A percentile compares a stretch with the other conserved stretches of the same genome.
These are phyloP conservation scores for Cryptus armator DNA, from an alignment of 2,888 invertebrate species.

Conservation along the genomic window DNA sequence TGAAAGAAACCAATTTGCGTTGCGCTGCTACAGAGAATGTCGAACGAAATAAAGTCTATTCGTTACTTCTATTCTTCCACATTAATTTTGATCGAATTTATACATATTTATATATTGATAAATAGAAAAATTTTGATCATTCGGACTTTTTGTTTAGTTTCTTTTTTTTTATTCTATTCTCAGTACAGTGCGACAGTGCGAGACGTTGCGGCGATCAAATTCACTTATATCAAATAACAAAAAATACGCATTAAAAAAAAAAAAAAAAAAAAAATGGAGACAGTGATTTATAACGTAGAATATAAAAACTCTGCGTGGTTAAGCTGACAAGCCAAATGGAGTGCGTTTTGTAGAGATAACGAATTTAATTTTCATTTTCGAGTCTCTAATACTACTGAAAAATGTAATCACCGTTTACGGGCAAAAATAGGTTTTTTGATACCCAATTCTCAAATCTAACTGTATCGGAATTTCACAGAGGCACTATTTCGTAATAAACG, in stretches of 20 bases:
- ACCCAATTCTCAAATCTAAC: conserved; percentile 60
- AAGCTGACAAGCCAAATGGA: conserved; percentile 68
- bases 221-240: conserved; percentile 30
- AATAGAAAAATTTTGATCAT: conserved; percentile 13
- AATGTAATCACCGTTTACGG: conserved; percentile 62
- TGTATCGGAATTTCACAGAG: conserved; percentile 64
- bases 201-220: conserved; percentile 26
- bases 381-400: conserved; percentile 50
- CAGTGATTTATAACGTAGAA: conserved; percentile 59
- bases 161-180: background rate
- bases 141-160: conserved; percentile 1
- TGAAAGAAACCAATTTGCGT: conserved; percentile 45
- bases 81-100: conserved; percentile 37
- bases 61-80: conserved; percentile 47
- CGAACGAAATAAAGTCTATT: conserved; percentile 55
- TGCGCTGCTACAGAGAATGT: conserved; percentile 44
- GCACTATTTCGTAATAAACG: conserved; percentile 69
- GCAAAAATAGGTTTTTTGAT: conserved; percentile 65
- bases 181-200: conserved; percentile 33
- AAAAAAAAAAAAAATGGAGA: conserved; percentile 24
- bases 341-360: conserved; percentile 39
- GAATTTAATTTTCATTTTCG: conserved; percentile 42
- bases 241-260: background rate
- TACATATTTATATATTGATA: conserved; percentile 30
- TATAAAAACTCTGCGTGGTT: conserved; percentile 48